Evolutionary conservation across 2,888 invertebrate species (phyloP).

Genomic region (Bombylius discolor): DNA sequence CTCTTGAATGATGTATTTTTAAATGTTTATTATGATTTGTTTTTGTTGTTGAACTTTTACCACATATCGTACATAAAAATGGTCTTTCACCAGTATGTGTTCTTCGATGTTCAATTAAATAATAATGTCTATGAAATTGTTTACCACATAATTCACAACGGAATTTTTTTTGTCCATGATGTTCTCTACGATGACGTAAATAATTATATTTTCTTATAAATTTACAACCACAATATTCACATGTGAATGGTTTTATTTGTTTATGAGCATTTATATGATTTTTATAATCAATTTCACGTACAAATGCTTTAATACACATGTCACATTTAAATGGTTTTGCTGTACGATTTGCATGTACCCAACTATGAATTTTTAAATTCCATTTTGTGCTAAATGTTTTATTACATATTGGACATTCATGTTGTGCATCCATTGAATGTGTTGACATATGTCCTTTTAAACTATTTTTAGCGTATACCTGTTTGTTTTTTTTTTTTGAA

Average conservation of each 20-base stretch:
- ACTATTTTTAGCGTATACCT: slow-evolving; percentile 62
- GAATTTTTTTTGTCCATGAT: slow-evolving; percentile 66
- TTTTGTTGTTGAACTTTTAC: slow-evolving; percentile 78
- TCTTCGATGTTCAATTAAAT: slow-evolving; percentile 74
- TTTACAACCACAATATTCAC: slow-evolving; percentile 80
- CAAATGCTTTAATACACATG: slow-evolving; percentile 72
- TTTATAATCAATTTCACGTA: slow-evolving; percentile 64
- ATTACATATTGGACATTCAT: slow-evolving; percentile 67
- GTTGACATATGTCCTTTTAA: slow-evolving; percentile 67
- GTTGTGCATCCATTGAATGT: slow-evolving; percentile 64
- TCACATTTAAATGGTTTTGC: slow-evolving; percentile 76
- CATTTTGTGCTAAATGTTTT: slow-evolving; percentile 80
- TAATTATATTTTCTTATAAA: slow-evolving; percentile 83
- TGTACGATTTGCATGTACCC: slow-evolving; percentile 75
- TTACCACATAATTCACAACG: slow-evolving; percentile 67
- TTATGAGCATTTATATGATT: slow-evolving; percentile 80
- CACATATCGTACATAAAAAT: slow-evolving; percentile 75
- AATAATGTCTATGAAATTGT: slow-evolving; percentile 75
- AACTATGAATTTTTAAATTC: slow-evolving; percentile 78
- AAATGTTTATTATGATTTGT: slow-evolving; percentile 85
- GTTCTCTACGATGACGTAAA: slow-evolving; percentile 70
- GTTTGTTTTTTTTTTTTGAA: slow-evolving; percentile 9
- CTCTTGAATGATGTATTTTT: slow-evolving; percentile 77
- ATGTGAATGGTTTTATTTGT: slow-evolving; percentile 68
- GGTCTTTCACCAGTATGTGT: slow-evolving; percentile 69